A percentile compares a stretch with the other conserved stretches of the same genome.
Conservation (phyloP, 2,797 vertebrate species). For the Centroberyx gerrardi region DNA sequence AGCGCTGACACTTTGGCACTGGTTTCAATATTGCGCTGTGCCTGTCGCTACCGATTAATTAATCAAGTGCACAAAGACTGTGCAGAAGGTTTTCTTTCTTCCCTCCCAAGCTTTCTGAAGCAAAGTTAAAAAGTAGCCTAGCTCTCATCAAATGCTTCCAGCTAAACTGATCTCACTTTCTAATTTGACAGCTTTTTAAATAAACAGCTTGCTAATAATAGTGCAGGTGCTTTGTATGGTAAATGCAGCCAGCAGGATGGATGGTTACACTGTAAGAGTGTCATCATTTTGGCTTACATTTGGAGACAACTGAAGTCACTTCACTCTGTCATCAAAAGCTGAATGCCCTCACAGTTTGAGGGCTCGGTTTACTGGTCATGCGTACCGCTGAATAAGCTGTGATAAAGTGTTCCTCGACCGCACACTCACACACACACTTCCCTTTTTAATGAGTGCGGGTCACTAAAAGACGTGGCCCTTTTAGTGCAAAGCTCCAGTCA, state of each 20-base stretch:
- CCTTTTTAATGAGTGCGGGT: slow-evolving; percentile 64
- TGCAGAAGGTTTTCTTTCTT: slow-evolving; percentile 34
- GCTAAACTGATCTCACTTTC: slow-evolving; percentile 56
- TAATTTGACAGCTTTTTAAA: slow-evolving; percentile 62
- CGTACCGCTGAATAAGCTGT: slow-evolving; percentile 60
- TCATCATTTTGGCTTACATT: slow-evolving; percentile 41
- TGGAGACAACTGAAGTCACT: slow-evolving; percentile 51
- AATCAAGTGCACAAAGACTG: slow-evolving; percentile 29
- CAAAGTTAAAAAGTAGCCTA: slow-evolving; percentile 22
- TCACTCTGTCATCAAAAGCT: slow-evolving; percentile 46
- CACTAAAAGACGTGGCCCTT: slow-evolving; percentile 61
- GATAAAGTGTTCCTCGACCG: slow-evolving; percentile 66
- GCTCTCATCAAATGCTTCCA: slow-evolving; percentile 51
- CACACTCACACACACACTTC: slow-evolving; percentile 58
- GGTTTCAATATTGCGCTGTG: slow-evolving; percentile 43
- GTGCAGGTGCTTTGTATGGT: slow-evolving; percentile 60
- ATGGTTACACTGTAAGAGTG: slow-evolving; percentile 37
- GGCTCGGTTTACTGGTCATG: slow-evolving; percentile 48
- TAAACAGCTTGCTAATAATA: slow-evolving; percentile 63
- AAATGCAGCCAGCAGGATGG: slow-evolving; percentile 40
- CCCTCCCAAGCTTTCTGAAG: slow-evolving; percentile 18
- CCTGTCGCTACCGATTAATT: slow-evolving; percentile 52
- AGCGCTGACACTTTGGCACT: slow-evolving; percentile 53
- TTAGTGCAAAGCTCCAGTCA: slow-evolving; percentile 50
- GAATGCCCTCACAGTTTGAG: slow-evolving; percentile 42